Evolutionary conservation across 2,888 invertebrate species (phyloP), one percentile per base, ranked within the genome.

Genomic region (Allophyes oxyacanthae): DNA sequence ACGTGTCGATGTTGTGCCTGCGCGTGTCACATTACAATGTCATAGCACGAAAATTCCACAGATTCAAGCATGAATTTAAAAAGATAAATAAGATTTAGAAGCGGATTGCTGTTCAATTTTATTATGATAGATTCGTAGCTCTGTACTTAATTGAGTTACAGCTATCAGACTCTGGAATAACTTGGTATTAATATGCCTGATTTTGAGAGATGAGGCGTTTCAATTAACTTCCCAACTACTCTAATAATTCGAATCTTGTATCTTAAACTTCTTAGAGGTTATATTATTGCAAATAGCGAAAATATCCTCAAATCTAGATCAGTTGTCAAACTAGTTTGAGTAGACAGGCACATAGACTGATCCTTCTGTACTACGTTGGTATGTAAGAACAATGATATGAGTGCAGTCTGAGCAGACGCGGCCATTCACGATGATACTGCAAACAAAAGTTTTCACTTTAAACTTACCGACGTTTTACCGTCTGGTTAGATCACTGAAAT

Each of bases 361-460:
- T 50, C 50, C 50, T 51, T 55, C 64, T 51, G 46, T 49, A 26
- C 26, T 36, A 57, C 36, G 28, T 49, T 64, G 41, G 34, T 37
- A 38, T 8, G 28, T 20, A 41, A 43, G 48, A 58, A 66, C 59
- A 71, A 41, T 61, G 33, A 50, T 48, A 44, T 26, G 43, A 71
- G 51, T 71, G 34, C 48, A 65, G 48, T 51, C 33, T 33, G 46
- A 50, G 51, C 59, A 65, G 71, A 70, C 59, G 51, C 28, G 50
- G 26, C 51, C 30, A 65, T 59, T 58, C 59, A 66, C 71, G 50
- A 48, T 41, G 71, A 52, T 71, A 58, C 61, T 45, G 37, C 64
- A 46, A 62, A 68, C 68, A 64, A 65, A 75, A 75, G 72, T 62
- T 75, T 71, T 65, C 65, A 65, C 63, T 74, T 62, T 25, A 61